Evolutionary conservation across 2,888 invertebrate genomes (phyloP).

Genomic region (Drosophila maculinotata): DNA sequence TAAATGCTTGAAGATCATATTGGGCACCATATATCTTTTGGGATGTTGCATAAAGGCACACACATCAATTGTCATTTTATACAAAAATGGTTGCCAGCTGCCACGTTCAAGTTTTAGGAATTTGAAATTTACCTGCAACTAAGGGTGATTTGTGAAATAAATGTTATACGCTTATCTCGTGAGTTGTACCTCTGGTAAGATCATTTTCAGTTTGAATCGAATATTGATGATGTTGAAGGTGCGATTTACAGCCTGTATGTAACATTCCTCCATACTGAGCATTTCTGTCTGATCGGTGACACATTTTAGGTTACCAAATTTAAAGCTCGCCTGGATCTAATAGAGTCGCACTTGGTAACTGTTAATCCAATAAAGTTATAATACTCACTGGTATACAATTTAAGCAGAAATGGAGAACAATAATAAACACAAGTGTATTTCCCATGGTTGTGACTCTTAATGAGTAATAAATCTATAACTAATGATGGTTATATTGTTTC

Average conservation of each 20-base stretch:
- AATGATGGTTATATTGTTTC: not conserved
- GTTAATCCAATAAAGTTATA: not conserved
- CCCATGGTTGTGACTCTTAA: no score
- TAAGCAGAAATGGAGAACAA: not conserved
- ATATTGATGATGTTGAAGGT: not conserved
- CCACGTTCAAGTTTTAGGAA: not conserved
- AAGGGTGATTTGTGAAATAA: not conserved
- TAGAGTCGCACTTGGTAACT: not conserved
- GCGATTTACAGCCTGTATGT: no score
- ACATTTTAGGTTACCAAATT: constrained; percentile 2
- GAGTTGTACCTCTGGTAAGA: not conserved
- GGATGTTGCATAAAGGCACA: not conserved
- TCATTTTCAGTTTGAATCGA: no score
- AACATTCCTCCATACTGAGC: no score
- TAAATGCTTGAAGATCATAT: not conserved
- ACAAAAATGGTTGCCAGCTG: not conserved
- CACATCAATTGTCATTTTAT: not conserved
- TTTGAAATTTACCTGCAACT: not conserved
- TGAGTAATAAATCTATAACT: not conserved
- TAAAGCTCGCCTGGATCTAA: not conserved
- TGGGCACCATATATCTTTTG: not conserved
- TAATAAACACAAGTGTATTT: not conserved
- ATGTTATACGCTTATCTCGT: no score
- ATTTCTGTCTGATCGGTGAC: not conserved
- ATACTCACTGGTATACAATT: not conserved